These are phyloP conservation scores for Equus quagga DNA, from an alignment of 2,113 vertebrate species.

Conservation along the genomic window DNA sequence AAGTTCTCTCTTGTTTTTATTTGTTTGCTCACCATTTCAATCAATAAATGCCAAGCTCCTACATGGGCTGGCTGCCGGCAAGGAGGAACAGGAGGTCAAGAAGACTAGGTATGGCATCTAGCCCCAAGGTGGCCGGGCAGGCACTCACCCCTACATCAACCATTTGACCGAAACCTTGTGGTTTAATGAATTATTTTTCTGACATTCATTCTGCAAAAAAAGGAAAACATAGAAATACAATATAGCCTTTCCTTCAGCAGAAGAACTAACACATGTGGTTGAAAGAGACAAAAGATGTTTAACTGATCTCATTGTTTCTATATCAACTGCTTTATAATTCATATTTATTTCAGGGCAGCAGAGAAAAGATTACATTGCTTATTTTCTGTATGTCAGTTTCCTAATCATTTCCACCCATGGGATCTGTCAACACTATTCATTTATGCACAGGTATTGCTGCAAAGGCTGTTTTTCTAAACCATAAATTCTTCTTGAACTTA, in stretches of 20 bases:
- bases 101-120: rapidly evolving
- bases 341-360: constrained; percentile 1
- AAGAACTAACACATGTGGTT: background rate
- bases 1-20: background rate
- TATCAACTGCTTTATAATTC: background rate
- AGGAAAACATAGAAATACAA: background rate
- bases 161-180: background rate
- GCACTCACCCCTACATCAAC: background rate
- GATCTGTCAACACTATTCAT: background rate
- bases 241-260: background rate
- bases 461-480: background rate
- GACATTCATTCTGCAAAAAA: background rate
- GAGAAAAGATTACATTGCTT: background rate
- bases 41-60: background rate
- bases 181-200: background rate
- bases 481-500: constrained; percentile 24
- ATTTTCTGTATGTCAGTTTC: background rate
- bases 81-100: background rate
- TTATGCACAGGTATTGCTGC: background rate
- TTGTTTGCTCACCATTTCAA: background rate
- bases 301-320: background rate
- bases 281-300: background rate
- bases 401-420: background rate
- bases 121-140: background rate
- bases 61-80: no score